These are phyloP conservation scores for Teleiodes luculella DNA, from an alignment of 2,888 invertebrate species.

Conservation along the genomic window DNA sequence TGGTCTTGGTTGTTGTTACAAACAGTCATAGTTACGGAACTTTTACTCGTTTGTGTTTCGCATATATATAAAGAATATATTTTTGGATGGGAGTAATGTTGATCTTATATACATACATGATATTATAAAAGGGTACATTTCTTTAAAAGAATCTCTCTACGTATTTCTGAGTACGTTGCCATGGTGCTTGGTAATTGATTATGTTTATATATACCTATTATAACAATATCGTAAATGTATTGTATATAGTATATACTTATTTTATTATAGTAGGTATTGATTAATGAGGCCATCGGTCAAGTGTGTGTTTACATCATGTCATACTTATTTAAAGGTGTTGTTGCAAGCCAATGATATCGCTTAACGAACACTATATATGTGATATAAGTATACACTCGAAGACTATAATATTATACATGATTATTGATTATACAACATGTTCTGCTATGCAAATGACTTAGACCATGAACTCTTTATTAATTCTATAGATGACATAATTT, in stretches of 20 bases:
- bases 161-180: not conserved
- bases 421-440: no score
- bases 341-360: not conserved
- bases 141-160: no score
- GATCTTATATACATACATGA: no score
- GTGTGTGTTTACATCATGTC: constrained; percentile 6
- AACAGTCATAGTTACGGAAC: constrained; percentile 14
- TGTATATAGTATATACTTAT: not conserved
- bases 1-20: constrained; percentile 18
- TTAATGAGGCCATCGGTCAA: constrained; percentile 4
- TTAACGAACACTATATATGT: not conserved
- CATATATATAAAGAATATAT: no score
- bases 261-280: not conserved
- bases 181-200: not conserved
- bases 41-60: constrained; percentile 19
- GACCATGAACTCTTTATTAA: no score
- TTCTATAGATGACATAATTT: no score
- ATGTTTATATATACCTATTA: not conserved
- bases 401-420: no score
- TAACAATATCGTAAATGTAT: not conserved
- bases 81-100: no score
- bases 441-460: no score
- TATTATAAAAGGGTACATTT: no score
- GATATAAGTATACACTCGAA: no score
- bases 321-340: constrained; percentile 3